A percentile compares a stretch with the other conserved stretches of the same genome.
phyloP scores from a whole-genome alignment of 92 coral and sea anemone species.

The Paragorgia papillata region DNA sequence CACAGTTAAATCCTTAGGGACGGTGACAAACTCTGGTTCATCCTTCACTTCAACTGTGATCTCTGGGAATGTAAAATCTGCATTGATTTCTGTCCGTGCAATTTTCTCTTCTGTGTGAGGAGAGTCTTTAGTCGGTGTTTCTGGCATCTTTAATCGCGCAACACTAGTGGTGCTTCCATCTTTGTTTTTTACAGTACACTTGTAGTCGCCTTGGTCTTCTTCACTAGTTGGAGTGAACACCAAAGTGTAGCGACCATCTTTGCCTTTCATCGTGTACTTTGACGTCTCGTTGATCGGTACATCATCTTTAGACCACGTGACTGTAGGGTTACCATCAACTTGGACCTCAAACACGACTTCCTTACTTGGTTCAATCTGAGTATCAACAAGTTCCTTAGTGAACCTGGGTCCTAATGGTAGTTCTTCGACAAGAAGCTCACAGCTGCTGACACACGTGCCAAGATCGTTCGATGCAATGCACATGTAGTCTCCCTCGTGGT shows the following conservation, averaged over 20 bases:
- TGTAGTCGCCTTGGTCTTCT: slow-evolving; percentile 83
- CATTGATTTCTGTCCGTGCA: neutral
- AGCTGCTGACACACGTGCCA: slow-evolving; percentile 65
- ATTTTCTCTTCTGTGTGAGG: slow-evolving; percentile 13
- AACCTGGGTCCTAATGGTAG: slow-evolving; percentile 70
- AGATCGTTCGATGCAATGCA: slow-evolving; percentile 73
- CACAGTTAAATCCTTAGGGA: slow-evolving; percentile 15
- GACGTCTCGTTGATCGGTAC: slow-evolving; percentile 51
- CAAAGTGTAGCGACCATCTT: slow-evolving; percentile 55
- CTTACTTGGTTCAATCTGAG: slow-evolving; percentile 56
- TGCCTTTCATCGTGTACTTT: slow-evolving; percentile 22
- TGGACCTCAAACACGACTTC: slow-evolving; percentile 71
- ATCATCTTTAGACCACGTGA: slow-evolving; percentile 77
- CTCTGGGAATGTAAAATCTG: slow-evolving; percentile 27
- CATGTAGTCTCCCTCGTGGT: slow-evolving; percentile 81
- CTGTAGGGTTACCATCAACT: slow-evolving; percentile 75
- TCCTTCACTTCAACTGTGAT: slow-evolving; percentile 15
- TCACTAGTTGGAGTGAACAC: slow-evolving; percentile 64
- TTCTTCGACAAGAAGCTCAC: slow-evolving; percentile 84
- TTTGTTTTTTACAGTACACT: slow-evolving; percentile 68
- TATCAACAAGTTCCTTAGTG: slow-evolving; percentile 56
- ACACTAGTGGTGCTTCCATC: slow-evolving; percentile 68
- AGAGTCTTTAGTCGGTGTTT: neutral
- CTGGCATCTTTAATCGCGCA: slow-evolving; percentile 59
- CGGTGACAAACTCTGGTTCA: slow-evolving; percentile 40